Conservation (phyloP, 2,113 vertebrate species). For the Spizaetus ornatus region DNA sequence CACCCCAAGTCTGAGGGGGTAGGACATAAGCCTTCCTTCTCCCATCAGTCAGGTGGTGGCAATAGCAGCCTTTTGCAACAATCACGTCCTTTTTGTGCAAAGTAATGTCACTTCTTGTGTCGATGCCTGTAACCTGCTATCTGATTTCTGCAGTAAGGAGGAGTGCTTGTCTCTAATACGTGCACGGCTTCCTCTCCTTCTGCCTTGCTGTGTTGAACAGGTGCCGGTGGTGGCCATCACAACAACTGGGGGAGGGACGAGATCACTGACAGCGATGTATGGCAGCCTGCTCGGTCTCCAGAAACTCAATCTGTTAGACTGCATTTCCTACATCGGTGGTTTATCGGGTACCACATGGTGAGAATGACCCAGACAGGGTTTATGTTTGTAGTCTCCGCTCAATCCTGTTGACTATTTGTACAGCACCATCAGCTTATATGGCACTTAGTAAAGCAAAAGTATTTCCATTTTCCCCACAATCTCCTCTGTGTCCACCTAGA, state of each 20-base stretch:
- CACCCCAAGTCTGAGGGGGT: background rate
- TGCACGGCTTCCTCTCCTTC: background rate
- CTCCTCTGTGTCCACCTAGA: background rate
- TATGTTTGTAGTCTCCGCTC: background rate
- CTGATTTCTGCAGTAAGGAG: background rate
- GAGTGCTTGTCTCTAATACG: background rate
- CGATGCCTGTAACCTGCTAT: background rate
- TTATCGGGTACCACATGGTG: slow-evolving; percentile 91
- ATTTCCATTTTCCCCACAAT: background rate
- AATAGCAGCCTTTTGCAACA: background rate
- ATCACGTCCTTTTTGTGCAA: background rate
- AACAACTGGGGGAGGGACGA: slow-evolving; percentile 81
- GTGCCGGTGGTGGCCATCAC: slow-evolving; percentile 84
- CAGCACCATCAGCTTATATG: background rate
- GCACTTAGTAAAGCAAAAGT: background rate
- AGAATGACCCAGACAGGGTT: slow-evolving; percentile 22
- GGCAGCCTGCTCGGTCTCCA: slow-evolving; percentile 83
- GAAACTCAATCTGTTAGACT: slow-evolving; percentile 80
- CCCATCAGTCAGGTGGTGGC: background rate
- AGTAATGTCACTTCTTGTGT: background rate
- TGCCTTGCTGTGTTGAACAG: slow-evolving; percentile 59
- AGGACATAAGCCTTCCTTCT: background rate
- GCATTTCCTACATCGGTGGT: slow-evolving; percentile 79
- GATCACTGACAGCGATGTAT: slow-evolving; percentile 80
- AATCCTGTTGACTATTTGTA: background rate